These are phyloP conservation scores for Sebastes nivosus DNA, from an alignment of 2,797 vertebrate genomes.

Conservation along the genomic window DNA sequence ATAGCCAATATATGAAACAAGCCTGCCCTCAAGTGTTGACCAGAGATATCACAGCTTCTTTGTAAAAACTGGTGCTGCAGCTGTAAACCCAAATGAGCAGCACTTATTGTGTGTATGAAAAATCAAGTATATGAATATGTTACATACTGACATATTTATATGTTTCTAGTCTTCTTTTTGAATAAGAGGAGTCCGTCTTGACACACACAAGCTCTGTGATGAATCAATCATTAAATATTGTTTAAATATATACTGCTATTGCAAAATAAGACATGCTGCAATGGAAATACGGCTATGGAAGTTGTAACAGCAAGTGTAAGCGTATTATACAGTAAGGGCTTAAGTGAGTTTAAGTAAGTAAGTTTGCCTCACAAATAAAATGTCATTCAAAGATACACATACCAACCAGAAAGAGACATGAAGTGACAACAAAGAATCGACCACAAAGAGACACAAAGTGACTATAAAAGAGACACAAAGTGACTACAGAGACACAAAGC, in stretches of 20 bases:
- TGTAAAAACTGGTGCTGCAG: neutral
- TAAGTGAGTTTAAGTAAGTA: too few relatives aligned
- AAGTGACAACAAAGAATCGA: too few relatives aligned
- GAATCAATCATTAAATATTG: neutral
- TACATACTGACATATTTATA: neutral
- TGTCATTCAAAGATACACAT: too few relatives aligned
- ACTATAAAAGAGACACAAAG: too few relatives aligned
- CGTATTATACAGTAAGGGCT: too few relatives aligned
- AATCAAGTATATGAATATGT: neutral
- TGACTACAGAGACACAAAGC: too few relatives aligned
- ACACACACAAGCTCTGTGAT: neutral
- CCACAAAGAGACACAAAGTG: too few relatives aligned
- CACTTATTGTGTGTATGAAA: neutral
- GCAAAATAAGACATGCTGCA: neutral
- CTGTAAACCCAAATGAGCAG: neutral
- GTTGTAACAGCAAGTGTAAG: neutral
- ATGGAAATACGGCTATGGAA: neutral
- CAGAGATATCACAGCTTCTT: neutral
- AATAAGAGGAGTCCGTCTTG: neutral
- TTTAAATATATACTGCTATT: neutral
- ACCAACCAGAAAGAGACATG: too few relatives aligned
- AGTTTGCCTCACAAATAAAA: too few relatives aligned
- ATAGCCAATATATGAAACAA: neutral
- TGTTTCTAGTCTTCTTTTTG: neutral
- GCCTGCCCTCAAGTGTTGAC: constrained; percentile 58